Percentiles rank a stretch among this genome's conserved stretches.
These are phyloP conservation scores for Pocota personata DNA, from an alignment of 2,888 invertebrate genomes.

Conservation along the genomic window DNA sequence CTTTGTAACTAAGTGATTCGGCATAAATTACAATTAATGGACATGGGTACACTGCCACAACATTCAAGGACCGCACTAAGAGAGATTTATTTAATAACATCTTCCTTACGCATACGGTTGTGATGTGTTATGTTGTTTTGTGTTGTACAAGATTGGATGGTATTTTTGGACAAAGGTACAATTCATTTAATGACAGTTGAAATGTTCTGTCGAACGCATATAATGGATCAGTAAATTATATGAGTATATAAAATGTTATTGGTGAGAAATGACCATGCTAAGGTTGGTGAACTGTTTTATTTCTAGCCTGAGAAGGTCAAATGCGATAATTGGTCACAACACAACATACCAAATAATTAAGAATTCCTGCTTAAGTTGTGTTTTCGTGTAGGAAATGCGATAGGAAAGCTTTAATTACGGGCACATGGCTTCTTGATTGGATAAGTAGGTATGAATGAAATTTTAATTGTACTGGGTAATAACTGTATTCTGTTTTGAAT, in stretches of 20 bases:
- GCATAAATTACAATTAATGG: conserved; percentile 51
- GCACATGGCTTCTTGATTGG: conserved; percentile 24
- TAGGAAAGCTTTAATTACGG: conserved; percentile 1
- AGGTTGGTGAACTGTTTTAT: conserved; percentile 6
- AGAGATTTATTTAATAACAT: conserved; percentile 34
- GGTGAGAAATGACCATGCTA: not conserved
- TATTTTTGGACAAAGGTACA: not conserved
- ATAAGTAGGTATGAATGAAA: not conserved
- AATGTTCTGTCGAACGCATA: conserved; percentile 15
- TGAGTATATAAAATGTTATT: not conserved
- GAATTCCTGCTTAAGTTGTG: not conserved
- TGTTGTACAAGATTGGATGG: not conserved
- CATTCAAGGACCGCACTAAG: conserved; percentile 8
- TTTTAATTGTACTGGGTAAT: not conserved
- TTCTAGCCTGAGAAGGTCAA: conserved; percentile 2
- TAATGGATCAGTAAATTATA: not conserved
- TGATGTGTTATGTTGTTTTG: not conserved
- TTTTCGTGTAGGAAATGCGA: not conserved
- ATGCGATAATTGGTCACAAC: conserved; percentile 7
- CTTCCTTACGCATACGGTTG: conserved; percentile 12
- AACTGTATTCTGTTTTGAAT: not conserved
- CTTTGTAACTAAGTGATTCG: conserved; percentile 19
- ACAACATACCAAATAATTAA: conserved; percentile 13
- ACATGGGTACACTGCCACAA: conserved; percentile 7
- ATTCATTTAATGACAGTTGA: conserved; percentile 32